These are phyloP conservation scores for Chelidonichthys spinosus DNA, from an alignment of 2,797 vertebrate species.

Conservation along the genomic window DNA sequence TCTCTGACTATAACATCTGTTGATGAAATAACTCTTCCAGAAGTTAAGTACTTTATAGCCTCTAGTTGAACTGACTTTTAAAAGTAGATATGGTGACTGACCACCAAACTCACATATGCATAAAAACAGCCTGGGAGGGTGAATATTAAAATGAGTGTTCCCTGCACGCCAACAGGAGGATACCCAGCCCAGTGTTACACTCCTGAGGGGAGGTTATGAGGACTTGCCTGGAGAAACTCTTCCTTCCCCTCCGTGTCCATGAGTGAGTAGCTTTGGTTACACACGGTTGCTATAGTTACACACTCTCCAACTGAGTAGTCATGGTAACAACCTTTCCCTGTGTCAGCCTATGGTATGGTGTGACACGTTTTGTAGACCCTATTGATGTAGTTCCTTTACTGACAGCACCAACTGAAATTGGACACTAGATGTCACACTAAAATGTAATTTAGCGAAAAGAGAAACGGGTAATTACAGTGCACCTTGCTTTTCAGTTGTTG, in stretches of 20 bases:
- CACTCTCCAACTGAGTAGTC: conserved; percentile 12
- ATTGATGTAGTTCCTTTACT: not conserved
- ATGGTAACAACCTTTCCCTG: conserved; percentile 28
- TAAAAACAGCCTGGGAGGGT: too few species aligned
- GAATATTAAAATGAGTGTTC: not conserved
- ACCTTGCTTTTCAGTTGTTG: not conserved
- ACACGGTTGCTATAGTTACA: conserved; percentile 39
- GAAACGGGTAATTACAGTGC: not conserved
- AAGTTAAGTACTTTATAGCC: too few species aligned
- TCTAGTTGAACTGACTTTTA: not conserved
- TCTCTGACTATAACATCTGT: too few species aligned
- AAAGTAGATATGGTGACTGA: not conserved
- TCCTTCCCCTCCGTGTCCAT: conserved; percentile 63
- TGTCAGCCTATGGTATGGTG: not conserved
- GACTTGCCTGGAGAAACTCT: conserved; percentile 65
- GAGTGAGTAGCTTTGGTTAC: conserved; percentile 59
- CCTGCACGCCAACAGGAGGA: conserved; percentile 67
- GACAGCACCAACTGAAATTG: not conserved
- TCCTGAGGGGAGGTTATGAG: conserved; percentile 79
- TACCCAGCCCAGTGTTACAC: conserved; percentile 79
- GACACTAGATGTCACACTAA: not conserved
- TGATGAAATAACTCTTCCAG: too few species aligned
- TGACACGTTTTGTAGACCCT: not conserved
- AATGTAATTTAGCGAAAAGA: not conserved
- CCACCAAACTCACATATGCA: not conserved